Conservation (phyloP, 2,797 vertebrate genomes). For the Mormyrus proboscirostris region DNA sequence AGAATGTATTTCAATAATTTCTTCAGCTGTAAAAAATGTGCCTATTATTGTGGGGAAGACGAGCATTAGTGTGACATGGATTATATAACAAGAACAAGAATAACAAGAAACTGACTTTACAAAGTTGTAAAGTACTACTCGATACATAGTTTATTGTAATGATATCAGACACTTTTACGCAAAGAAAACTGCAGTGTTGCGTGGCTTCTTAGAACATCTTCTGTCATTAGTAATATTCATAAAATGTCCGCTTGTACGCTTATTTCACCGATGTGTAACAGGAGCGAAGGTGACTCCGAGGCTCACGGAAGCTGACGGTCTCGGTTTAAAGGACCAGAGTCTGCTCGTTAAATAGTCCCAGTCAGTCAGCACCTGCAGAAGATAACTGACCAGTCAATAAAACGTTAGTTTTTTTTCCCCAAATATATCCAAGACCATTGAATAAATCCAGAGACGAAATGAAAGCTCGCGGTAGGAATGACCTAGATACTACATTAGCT, state of each 20-base stretch:
- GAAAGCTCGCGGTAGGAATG: slow-evolving; percentile 12
- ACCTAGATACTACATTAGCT: slow-evolving; percentile 16
- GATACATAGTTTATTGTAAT: background rate
- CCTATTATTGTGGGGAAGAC: background rate
- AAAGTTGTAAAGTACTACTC: background rate
- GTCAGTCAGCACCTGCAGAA: background rate
- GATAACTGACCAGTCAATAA: background rate
- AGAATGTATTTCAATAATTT: background rate
- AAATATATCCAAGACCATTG: background rate
- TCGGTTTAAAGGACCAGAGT: background rate
- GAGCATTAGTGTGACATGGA: background rate
- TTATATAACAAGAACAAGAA: background rate
- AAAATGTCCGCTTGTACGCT: background rate
- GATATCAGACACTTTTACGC: background rate
- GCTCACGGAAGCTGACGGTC: background rate
- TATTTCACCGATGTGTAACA: background rate
- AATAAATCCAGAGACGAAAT: background rate
- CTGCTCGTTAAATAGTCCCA: background rate
- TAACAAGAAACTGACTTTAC: background rate
- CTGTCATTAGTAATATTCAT: background rate
- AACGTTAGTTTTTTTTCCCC: background rate
- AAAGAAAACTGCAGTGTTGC: background rate
- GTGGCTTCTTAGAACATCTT: background rate
- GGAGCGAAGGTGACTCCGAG: background rate
- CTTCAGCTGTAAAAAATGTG: background rate